Percentiles rank a stretch among this genome's conserved stretches.
Evolutionary conservation across 2,113 vertebrate genomes (phyloP).

Genomic region (Mesembrinibis cayennensis): DNA sequence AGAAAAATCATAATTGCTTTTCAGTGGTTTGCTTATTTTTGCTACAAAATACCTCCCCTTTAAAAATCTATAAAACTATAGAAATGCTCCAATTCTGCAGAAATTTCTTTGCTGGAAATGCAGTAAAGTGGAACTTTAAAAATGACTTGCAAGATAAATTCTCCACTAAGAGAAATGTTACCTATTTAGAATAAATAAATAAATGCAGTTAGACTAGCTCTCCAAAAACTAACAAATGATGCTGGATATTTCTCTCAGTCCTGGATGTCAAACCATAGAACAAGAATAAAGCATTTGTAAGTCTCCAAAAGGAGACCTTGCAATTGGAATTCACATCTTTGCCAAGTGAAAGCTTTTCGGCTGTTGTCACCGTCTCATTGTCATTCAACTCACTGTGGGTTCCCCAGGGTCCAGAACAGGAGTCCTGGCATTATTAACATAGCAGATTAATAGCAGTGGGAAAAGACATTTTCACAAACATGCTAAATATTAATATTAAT

Average conservation of each 20-base stretch:
- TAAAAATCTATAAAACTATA: neutral
- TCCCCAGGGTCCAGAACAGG: conserved; percentile 70
- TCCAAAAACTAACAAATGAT: neutral
- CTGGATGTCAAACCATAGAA: neutral
- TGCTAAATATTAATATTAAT: conserved; percentile 95
- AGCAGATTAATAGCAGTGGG: conserved; percentile 87
- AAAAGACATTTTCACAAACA: conserved; percentile 84
- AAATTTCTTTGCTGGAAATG: neutral
- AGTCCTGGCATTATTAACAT: conserved; percentile 82
- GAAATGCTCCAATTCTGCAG: neutral
- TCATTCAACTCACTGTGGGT: conserved; percentile 77
- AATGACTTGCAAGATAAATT: neutral
- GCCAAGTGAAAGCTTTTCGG: conserved; percentile 50
- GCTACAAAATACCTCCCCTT: neutral
- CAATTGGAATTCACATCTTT: conserved; percentile 37
- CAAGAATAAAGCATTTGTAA: conserved; percentile 19
- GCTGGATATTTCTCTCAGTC: neutral
- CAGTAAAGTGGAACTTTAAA: conserved; percentile 14
- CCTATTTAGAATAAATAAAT: conserved; percentile 17
- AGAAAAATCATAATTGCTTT: neutral
- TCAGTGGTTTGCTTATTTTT: neutral
- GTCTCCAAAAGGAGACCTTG: conserved; percentile 27
- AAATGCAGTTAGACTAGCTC: neutral
- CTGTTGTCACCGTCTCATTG: conserved; percentile 77
- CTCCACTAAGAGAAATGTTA: neutral